Base-by-base conservation (phyloP, 2,113 vertebrate species). In the Trichechus manatus region DNA sequence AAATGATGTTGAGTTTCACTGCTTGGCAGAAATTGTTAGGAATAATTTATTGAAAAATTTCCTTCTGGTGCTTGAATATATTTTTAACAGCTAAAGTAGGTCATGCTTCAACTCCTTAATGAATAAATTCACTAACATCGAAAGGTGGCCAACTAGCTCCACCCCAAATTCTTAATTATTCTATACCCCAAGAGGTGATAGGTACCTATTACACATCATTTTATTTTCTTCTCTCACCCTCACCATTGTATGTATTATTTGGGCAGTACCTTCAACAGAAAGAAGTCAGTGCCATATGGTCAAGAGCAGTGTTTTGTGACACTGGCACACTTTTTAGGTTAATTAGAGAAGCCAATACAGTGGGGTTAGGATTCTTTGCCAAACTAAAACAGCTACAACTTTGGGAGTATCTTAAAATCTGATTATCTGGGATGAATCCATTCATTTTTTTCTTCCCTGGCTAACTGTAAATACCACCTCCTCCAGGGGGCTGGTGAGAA, bases 11-110 rank as follows among this genome's bases (percentile, higher is more conserved):
- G 44, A 70, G 19, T 66, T 91, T 93, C 70, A 88, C 39, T 88
- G 6, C 20, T 91, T 95, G 74, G 66, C 29, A 89, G 63, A 91
- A 96, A 91, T 77, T 83, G 3, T 39, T 64, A 80, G 36, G 90
- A 82, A 93, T 92, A 81, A 86, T 82, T 86, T 68, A 81, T 66
- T 95, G 61, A 93, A 63, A 14, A 91, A 78, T 77, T 86, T 85
- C 36, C 80, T 92, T 87, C 17, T 75, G 87, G 6, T 79, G n/a
- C 22, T 74, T 83, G 82, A 81, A 27, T 95, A 23, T 91, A 81
- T 87, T 91, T 91, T 79, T 78, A 93, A 83, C 74, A 27, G 14
- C 22, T 66, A 5, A 79, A 74, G 89, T 64, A 87, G n/a, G 29
- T 79, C 77, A 39, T 80, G 17, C 39, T 78, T 88, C 53, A 78